These are phyloP conservation scores for Drosophila pruinosa DNA, from an alignment of 1,140 invertebrate genomes.

Conservation along the genomic window DNA sequence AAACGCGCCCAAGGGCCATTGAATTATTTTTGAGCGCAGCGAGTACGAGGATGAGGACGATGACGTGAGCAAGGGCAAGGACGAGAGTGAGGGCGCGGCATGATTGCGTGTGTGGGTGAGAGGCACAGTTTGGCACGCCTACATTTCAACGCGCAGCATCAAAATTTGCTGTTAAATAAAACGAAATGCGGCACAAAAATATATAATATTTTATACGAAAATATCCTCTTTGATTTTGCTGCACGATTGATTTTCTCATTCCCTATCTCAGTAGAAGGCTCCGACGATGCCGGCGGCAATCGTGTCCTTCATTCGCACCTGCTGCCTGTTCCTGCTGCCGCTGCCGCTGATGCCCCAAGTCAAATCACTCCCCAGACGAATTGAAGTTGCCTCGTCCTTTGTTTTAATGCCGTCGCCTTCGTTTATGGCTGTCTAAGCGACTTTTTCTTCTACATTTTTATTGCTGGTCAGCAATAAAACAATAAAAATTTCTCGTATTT, in stretches of 20 bases:
- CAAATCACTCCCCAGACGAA: constrained; percentile 58
- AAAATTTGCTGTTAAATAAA: constrained; percentile 53
- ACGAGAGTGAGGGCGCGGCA: not conserved
- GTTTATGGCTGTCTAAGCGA: constrained; percentile 52
- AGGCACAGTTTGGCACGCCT: constrained; percentile 38
- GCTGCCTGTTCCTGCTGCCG: constrained; percentile 20
- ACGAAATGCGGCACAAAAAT: not conserved
- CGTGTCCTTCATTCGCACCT: constrained; percentile 73
- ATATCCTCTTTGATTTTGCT: constrained; percentile 59
- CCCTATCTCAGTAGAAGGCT: constrained; percentile 13
- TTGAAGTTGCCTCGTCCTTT: constrained; percentile 27
- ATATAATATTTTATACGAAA: constrained; percentile 13
- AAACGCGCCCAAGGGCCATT: constrained; percentile 57
- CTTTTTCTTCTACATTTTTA: constrained; percentile 42
- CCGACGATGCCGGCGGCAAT: constrained; percentile 7
- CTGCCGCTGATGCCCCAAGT: constrained; percentile 20
- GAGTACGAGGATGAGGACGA: not conserved
- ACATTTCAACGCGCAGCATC: constrained; percentile 52
- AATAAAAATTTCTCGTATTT: constrained; percentile 66
- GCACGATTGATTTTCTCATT: constrained; percentile 74
- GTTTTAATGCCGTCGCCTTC: constrained; percentile 23
- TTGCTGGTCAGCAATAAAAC: constrained; percentile 66
- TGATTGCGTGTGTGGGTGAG: not conserved
- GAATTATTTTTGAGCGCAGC: constrained; percentile 31
- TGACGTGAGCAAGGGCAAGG: too few relatives aligned